Percentiles rank a stretch among this genome's conserved stretches.
phyloP scores from a whole-genome alignment of 2,113 vertebrate species.

The Colinus virginianus region DNA sequence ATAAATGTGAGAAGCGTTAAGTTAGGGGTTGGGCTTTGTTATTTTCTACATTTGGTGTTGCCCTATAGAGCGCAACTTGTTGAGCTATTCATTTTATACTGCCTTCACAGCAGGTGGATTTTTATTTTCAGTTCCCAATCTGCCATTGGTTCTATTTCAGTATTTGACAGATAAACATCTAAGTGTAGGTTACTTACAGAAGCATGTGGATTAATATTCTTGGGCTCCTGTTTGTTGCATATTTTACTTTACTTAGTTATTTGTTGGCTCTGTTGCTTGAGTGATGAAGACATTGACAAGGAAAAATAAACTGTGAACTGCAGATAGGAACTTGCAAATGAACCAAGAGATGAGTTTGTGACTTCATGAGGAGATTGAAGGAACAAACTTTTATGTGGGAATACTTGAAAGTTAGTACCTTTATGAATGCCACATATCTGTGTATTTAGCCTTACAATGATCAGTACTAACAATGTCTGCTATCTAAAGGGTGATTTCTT shows the following conservation, averaged over 20 bases:
- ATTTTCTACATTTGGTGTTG: not conserved
- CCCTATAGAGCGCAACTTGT: not conserved
- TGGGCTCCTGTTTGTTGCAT: not conserved
- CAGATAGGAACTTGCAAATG: not conserved
- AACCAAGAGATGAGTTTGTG: not conserved
- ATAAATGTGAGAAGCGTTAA: not conserved
- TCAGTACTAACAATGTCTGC: not conserved
- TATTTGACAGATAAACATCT: not conserved
- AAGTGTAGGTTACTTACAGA: not conserved
- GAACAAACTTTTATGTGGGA: not conserved
- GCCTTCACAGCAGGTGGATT: not conserved
- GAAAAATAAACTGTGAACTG: constrained; percentile 11
- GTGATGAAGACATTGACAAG: not conserved
- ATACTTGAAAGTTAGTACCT: not conserved
- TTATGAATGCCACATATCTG: not conserved
- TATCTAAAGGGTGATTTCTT: not conserved
- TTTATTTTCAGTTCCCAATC: not conserved
- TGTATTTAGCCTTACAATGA: not conserved
- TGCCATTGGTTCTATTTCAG: not conserved
- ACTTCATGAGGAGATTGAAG: not conserved
- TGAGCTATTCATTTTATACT: not conserved
- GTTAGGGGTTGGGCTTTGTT: not conserved
- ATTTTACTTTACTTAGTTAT: not conserved
- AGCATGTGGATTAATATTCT: not conserved
- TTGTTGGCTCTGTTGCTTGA: not conserved